phyloP scores from a whole-genome alignment of 2,888 invertebrate species.

The Lycia hirtaria region DNA sequence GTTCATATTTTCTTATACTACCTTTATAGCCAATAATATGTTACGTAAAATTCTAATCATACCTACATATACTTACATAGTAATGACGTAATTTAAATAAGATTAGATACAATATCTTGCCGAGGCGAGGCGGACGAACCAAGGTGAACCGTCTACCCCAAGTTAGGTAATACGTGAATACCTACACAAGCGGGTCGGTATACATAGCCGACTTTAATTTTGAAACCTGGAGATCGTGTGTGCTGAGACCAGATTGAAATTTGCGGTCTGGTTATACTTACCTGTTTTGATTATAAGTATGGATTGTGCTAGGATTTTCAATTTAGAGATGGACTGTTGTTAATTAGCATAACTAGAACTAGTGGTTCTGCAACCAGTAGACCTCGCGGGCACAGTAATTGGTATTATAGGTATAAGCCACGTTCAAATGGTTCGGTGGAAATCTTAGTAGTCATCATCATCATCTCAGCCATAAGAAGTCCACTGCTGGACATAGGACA shows the following conservation, averaged over 20 bases:
- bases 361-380: no score
- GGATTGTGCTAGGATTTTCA: not conserved
- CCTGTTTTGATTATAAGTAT: conserved; percentile 1
- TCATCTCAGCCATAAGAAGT: no score
- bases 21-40: no score
- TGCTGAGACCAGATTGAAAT: conserved; percentile 20
- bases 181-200: conserved; percentile 23
- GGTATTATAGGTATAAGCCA: no score
- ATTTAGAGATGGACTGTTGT: not conserved
- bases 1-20: no score
- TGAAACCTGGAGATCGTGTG: conserved; percentile 14
- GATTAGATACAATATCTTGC: conserved; percentile 36
- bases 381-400: no score
- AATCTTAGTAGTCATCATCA: no score
- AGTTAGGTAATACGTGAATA: conserved; percentile 24
- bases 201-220: conserved; percentile 19
- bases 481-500: no score
- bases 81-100: conserved; percentile 32
- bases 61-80: not conserved
- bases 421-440: no score
- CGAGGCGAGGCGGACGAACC: conserved; percentile 25
- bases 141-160: conserved; percentile 34
- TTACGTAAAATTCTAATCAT: not conserved
- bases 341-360: conserved; percentile 1
- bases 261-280: conserved; percentile 20